Percentiles rank a stretch among this genome's conserved stretches.
Conservation (phyloP, 2,113 vertebrate genomes). For the Zosterops pallidus region DNA sequence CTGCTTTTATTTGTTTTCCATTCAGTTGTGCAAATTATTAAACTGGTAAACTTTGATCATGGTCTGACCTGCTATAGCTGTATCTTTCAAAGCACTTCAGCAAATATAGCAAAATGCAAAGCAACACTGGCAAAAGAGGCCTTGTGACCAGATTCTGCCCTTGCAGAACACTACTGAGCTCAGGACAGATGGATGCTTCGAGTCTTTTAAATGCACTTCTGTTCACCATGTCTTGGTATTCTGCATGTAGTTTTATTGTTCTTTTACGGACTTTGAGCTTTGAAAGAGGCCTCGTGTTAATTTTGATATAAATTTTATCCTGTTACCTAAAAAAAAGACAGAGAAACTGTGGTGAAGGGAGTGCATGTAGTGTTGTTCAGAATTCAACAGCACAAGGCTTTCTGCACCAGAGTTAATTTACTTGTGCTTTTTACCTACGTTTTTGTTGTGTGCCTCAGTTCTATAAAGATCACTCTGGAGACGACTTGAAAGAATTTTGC, state of each 20-base stretch:
- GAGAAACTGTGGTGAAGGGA: neutral
- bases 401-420: neutral
- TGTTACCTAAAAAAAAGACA: neutral
- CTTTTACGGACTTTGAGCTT: neutral
- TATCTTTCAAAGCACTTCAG: neutral
- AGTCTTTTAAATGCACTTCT: neutral
- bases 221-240: neutral
- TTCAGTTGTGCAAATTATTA: neutral
- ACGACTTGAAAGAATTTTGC: constrained; percentile 48
- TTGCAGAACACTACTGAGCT: neutral
- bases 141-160: neutral
- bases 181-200: neutral
- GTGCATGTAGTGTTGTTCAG: neutral
- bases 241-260: neutral
- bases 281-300: neutral
- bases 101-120: neutral
- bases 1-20: neutral
- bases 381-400: neutral
- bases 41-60: neutral
- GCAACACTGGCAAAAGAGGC: neutral
- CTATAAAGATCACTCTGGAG: constrained; percentile 44
- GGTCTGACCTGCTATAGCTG: neutral
- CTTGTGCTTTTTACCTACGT: neutral
- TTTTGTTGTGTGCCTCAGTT: constrained; percentile 14
- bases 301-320: neutral